Conservation (phyloP, 1,140 invertebrate species). For the Camponotus floridanus region DNA sequence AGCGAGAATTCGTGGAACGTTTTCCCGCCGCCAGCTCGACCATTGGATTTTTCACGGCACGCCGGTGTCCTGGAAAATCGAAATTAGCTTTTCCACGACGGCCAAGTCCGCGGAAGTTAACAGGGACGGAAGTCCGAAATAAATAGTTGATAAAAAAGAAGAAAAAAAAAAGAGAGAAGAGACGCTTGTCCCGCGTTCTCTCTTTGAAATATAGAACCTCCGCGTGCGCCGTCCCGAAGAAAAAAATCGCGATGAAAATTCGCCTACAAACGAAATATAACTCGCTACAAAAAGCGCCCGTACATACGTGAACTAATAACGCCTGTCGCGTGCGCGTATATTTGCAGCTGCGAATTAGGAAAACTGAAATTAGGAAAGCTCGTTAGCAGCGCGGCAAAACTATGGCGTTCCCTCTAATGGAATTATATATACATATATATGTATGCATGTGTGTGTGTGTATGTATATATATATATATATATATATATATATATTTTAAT, state of each 20-base stretch:
- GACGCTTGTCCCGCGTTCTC: conserved; percentile 17
- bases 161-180: background rate
- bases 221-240: conserved; percentile 7
- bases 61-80: conserved; percentile 67
- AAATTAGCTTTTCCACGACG: conserved; percentile 68
- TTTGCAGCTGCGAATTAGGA: conserved; percentile 9
- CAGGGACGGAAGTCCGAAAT: conserved; percentile 57
- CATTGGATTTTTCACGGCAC: conserved; percentile 65
- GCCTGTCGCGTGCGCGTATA: background rate
- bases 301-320: conserved; percentile 15
- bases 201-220: conserved; percentile 30
- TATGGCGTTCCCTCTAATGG: background rate
- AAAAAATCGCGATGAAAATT: conserved; percentile 31
- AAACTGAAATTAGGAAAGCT: conserved; percentile 39
- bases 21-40: conserved; percentile 30
- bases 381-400: conserved; percentile 26
- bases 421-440: background rate
- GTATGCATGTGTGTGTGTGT: too few species aligned
- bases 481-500: conserved; percentile 31
- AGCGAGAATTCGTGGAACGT: conserved; percentile 55
- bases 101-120: conserved; percentile 55
- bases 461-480: background rate
- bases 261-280: conserved; percentile 5
- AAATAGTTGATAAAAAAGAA: conserved; percentile 43
- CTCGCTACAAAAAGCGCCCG: conserved; percentile 13